Evolutionary conservation across 2,888 invertebrate genomes (phyloP).

Genomic region (Tetheella fluctuosa): DNA sequence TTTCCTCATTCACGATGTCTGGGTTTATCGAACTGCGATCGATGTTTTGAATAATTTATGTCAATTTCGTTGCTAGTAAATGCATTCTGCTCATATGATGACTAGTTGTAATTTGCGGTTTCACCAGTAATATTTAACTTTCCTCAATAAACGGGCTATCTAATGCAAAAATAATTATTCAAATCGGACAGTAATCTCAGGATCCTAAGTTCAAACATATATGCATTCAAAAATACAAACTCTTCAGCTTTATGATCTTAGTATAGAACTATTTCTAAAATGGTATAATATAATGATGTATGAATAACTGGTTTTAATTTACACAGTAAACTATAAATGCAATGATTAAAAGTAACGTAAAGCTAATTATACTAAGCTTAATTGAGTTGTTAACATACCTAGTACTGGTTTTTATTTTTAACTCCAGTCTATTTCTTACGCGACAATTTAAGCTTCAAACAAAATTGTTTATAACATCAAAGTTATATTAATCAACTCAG

Average conservation of each 20-base stretch:
- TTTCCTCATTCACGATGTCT: constrained; percentile 54
- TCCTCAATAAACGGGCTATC: too few species aligned
- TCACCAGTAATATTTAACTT: too few species aligned
- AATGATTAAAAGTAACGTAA: not conserved
- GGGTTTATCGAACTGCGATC: constrained; percentile 62
- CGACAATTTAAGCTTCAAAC: not conserved
- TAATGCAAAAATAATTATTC: too few species aligned
- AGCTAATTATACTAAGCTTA: not conserved
- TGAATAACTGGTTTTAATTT: not conserved
- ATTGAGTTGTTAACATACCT: not conserved
- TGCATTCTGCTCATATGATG: constrained; percentile 34
- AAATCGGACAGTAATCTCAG: too few species aligned
- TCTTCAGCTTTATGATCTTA: too few species aligned
- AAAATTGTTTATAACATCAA: not conserved
- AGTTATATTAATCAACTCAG: not conserved
- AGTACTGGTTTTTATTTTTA: not conserved
- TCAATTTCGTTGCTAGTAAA: constrained; percentile 41
- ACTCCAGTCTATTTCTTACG: not conserved
- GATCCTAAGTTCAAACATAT: too few species aligned
- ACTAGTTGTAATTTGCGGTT: too few species aligned
- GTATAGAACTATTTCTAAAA: not conserved
- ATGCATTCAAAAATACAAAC: too few species aligned
- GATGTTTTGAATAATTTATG: constrained; percentile 65
- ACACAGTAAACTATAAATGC: not conserved
- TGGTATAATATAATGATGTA: not conserved